Conservation (phyloP, 2,113 vertebrate species). For the Anguilla japonica region DNA sequence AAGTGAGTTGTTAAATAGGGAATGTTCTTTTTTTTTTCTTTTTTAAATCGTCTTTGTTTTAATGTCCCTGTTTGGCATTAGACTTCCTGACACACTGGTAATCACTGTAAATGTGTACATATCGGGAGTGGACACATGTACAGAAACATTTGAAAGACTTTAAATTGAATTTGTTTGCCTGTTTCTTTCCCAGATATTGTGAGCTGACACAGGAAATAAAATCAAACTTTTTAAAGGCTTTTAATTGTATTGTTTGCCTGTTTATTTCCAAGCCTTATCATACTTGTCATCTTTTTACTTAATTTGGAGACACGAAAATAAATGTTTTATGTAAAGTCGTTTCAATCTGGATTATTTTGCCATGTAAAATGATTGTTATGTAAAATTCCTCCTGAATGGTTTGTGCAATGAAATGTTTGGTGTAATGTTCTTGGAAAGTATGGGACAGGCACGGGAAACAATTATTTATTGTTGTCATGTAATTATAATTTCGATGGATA, state of each 20-base stretch:
- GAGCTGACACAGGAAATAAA: constrained; percentile 19
- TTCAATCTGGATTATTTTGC: too few relatives aligned
- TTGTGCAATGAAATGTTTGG: too few relatives aligned
- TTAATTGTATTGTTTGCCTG: not conserved
- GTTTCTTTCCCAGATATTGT: not conserved
- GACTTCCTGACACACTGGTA: not conserved
- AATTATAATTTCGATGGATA: too few relatives aligned
- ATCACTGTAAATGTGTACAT: constrained; percentile 23
- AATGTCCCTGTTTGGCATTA: not conserved
- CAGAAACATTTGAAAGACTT: constrained; percentile 12
- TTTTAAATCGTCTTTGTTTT: not conserved
- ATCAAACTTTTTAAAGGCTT: constrained; percentile 13
- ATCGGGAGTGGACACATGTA: not conserved
- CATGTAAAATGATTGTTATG: not conserved
- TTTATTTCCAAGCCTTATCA: not conserved
- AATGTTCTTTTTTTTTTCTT: not conserved
- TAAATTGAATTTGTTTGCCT: not conserved
- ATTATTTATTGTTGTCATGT: too few relatives aligned
- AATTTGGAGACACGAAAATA: too few relatives aligned
- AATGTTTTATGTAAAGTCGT: too few relatives aligned
- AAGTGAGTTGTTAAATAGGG: not conserved
- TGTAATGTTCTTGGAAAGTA: too few relatives aligned
- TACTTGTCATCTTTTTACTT: too few relatives aligned
- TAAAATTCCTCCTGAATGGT: too few relatives aligned
- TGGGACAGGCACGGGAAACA: too few relatives aligned